Evolutionary conservation across 1,140 invertebrate species (phyloP), one percentile per base, ranked within the genome.

Genomic region (Magallana angulata): DNA sequence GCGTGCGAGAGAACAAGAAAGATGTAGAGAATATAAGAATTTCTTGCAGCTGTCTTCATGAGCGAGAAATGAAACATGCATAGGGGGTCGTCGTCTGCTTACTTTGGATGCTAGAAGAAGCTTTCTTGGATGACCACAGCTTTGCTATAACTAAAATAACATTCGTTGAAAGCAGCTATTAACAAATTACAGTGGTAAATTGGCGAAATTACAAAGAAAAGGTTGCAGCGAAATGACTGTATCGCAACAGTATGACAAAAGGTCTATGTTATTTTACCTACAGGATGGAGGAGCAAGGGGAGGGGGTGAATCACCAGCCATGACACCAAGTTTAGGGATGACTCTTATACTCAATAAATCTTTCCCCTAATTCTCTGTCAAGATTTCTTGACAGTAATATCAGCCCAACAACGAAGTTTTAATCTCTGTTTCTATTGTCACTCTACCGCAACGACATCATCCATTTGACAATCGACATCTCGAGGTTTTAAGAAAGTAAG

Each of bases 401-500:
- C 68, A 12, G 68, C 68, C 36, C 24, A 76, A 76, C 68, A 30
- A 76, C 68, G 68, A 30, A 24, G 68, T 36, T 76, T 48, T 76
- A 36, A 76, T 76, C 60, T 64, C 18, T 30, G 30, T 76, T 36
- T 36, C 68, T 76, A 76, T 76, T 76, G 68, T 76, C 68, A 76
- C 18, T 30, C 24, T 76, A 76, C 24, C 68, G 11, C 24, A 71
- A 30, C 18, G 68, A 71, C 68, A 71, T 62, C 60, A 64, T 64
- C 60, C 60, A 64, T 76, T 76, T 76, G 68, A 76, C 24, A 76
- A 76, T 76, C 24, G 68, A 76, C 68, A 76, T 76, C 68, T 30
- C 48, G 24, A 48, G 24, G 68, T 30, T 76, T 76, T 76, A 76
- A 30, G 68, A 76, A 76, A 76, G 68, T 76, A 76, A 36, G 24